phyloP scores from a whole-genome alignment of 2,797 vertebrate genomes.

The Sternotherus odoratus region DNA sequence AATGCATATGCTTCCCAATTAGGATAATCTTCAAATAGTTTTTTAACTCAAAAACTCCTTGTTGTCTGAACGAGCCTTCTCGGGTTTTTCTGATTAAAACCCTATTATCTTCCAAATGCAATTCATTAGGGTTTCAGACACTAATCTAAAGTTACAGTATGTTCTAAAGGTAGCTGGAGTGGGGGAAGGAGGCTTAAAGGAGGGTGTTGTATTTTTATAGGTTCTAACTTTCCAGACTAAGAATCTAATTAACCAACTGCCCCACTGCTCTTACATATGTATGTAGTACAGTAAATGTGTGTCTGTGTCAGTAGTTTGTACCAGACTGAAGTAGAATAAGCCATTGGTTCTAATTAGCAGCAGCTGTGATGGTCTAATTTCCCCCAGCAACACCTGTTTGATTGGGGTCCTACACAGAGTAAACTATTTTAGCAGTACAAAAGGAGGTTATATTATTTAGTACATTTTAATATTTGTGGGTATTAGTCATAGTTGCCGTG shows the following conservation, averaged over 20 bases:
- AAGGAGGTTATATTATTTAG: conserved; percentile 60
- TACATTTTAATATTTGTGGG: conserved; percentile 65
- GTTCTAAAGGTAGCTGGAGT: background rate
- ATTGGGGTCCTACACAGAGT: background rate
- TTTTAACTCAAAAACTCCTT: background rate
- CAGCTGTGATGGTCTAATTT: background rate
- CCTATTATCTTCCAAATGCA: background rate
- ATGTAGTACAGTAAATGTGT: background rate
- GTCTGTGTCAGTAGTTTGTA: background rate
- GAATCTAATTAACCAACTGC: background rate
- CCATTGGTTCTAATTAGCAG: background rate
- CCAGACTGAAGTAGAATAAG: accelerated
- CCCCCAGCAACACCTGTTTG: conserved; percentile 34
- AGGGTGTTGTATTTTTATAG: conserved; percentile 8
- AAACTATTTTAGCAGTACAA: conserved; percentile 42
- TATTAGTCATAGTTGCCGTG: conserved; percentile 79
- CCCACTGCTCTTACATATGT: background rate
- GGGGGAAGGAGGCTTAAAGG: background rate
- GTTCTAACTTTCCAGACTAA: conserved; percentile 9
- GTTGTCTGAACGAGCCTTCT: background rate
- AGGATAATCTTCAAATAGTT: background rate
- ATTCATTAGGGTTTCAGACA: accelerated
- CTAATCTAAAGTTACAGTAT: background rate
- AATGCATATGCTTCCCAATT: accelerated
- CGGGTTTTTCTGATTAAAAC: background rate